phyloP scores from a whole-genome alignment of 2,888 invertebrate species.

The Epistrophe grossulariae region DNA sequence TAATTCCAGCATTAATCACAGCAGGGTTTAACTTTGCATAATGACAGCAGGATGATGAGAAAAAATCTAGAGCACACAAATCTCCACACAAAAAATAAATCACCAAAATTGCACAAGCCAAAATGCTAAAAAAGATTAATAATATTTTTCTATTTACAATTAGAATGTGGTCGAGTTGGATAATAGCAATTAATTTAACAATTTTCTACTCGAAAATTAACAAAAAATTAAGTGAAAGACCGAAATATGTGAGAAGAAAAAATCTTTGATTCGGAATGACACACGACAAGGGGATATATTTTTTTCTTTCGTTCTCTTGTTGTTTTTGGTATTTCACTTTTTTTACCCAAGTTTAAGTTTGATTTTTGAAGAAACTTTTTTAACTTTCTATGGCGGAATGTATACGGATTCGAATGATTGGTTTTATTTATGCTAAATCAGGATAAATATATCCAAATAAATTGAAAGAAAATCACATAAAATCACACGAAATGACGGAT shows the following conservation, averaged over 20 bases:
- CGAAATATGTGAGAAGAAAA: slow-evolving; percentile 38
- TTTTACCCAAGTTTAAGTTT: slow-evolving; percentile 25
- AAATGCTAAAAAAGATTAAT: slow-evolving; percentile 21
- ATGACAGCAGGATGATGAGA: slow-evolving; percentile 50
- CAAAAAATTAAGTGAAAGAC: slow-evolving; percentile 24
- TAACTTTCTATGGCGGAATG: slow-evolving; percentile 54
- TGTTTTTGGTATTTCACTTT: slow-evolving; percentile 67
- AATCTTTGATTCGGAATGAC: slow-evolving; percentile 55
- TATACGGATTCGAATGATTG: slow-evolving; percentile 61
- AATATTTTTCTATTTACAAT: slow-evolving; percentile 60
- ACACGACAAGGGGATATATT: slow-evolving; percentile 61
- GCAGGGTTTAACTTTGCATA: slow-evolving; percentile 60
- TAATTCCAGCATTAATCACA: slow-evolving; percentile 64
- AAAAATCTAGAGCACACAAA: slow-evolving; percentile 60
- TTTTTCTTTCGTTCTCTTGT: slow-evolving; percentile 53
- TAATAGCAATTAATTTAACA: slow-evolving; percentile 44
- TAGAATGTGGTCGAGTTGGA: slow-evolving; percentile 12
- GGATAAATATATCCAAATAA: slow-evolving; percentile 68
- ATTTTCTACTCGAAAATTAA: slow-evolving; percentile 47
- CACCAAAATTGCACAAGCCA: slow-evolving; percentile 33
- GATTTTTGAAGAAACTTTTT: slow-evolving; percentile 4
- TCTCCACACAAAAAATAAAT: slow-evolving; percentile 35
- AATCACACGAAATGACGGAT: slow-evolving; percentile 76
- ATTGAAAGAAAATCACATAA: slow-evolving; percentile 77
- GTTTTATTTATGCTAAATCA: slow-evolving; percentile 59